Percentiles rank a stretch among this genome's conserved stretches.
Evolutionary conservation across 2,113 vertebrate species (phyloP).

Genomic region (Phylloscopus trochilus): DNA sequence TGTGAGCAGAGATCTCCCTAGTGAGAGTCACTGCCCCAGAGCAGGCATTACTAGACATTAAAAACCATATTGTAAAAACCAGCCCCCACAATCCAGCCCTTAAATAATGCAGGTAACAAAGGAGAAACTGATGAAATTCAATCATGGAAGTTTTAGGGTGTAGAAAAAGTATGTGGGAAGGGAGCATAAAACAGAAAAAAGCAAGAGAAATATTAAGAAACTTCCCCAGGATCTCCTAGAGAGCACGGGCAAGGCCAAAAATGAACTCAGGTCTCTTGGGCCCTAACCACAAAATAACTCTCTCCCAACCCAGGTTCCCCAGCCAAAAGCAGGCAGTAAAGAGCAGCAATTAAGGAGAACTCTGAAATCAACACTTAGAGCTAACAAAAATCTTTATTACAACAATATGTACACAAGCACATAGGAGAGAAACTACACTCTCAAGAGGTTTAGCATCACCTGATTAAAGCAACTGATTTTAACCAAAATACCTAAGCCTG

Average conservation of each 20-base stretch:
- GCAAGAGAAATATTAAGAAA: slow-evolving; percentile 21
- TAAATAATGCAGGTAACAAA: background rate
- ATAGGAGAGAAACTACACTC: background rate
- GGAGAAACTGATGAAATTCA: slow-evolving; percentile 12
- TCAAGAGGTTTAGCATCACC: background rate
- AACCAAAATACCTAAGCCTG: background rate
- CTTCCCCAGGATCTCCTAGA: slow-evolving; percentile 12
- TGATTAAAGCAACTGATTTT: slow-evolving; percentile 8
- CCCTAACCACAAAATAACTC: slow-evolving; percentile 46
- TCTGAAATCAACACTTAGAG: slow-evolving; percentile 47
- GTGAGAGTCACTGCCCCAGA: background rate
- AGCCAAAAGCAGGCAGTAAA: slow-evolving; percentile 51
- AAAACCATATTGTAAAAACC: background rate
- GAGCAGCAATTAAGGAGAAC: slow-evolving; percentile 36
- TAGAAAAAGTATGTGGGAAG: background rate
- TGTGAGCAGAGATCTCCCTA: background rate
- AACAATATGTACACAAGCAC: slow-evolving; percentile 21
- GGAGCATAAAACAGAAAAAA: background rate
- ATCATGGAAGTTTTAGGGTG: background rate
- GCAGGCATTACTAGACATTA: background rate
- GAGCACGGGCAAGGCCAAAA: slow-evolving; percentile 24
- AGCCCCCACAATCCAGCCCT: background rate
- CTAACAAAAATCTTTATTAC: slow-evolving; percentile 51
- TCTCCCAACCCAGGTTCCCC: background rate
- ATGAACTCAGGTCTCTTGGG: slow-evolving; percentile 28